phyloP scores from a whole-genome alignment of 2,113 vertebrate genomes.

The Condylura cristata region DNA sequence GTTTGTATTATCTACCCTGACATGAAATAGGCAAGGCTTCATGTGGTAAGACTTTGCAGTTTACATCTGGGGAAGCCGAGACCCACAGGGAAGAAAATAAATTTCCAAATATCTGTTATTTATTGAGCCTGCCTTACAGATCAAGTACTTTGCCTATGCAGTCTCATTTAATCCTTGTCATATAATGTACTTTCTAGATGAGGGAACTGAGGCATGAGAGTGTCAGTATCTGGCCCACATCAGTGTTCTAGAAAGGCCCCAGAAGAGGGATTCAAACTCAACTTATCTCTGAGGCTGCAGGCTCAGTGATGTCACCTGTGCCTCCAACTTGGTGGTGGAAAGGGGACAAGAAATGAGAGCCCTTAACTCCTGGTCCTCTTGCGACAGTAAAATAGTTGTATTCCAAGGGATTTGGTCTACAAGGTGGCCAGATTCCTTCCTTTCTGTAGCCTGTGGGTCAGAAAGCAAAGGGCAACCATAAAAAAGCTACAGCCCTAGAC shows the following conservation, averaged over 20 bases:
- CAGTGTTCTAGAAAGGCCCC: background rate
- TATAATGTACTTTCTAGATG: background rate
- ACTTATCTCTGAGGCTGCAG: background rate
- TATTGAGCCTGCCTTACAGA: background rate
- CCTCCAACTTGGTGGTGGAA: background rate
- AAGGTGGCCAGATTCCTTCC: background rate
- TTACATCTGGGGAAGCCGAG: background rate
- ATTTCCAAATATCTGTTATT: background rate
- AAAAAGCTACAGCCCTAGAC: background rate
- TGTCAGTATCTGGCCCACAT: background rate
- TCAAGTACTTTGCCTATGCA: background rate
- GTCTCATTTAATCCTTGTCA: background rate
- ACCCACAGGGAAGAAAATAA: background rate
- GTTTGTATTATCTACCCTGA: background rate
- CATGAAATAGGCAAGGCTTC: background rate
- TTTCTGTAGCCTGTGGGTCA: background rate
- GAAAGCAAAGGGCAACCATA: background rate
- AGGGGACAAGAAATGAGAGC: background rate
- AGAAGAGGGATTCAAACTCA: background rate
- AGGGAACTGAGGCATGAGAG: background rate
- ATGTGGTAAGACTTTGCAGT: background rate
- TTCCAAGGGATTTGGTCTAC: background rate
- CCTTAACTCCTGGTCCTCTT: background rate
- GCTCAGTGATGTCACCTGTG: background rate
- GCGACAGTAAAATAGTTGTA: background rate